These are phyloP conservation scores for Neoscelio sp. DNA, from an alignment of 2,888 invertebrate species.

Conservation along the genomic window DNA sequence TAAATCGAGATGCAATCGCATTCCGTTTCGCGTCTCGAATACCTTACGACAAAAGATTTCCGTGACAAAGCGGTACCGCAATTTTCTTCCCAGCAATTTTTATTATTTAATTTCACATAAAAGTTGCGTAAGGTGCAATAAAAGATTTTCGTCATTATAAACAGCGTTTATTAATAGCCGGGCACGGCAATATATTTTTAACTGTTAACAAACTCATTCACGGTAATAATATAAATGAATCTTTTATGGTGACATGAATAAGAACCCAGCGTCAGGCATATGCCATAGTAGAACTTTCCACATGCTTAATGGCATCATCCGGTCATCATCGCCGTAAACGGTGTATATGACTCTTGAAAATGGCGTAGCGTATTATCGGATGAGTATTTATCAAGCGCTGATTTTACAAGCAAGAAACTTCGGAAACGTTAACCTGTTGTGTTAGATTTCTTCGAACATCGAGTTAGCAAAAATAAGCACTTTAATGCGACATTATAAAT, in stretches of 20 bases:
- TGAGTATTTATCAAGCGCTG: conserved; percentile 50
- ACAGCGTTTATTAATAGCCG: conserved; percentile 14
- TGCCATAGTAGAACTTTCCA: conserved; percentile 61
- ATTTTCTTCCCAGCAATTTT: too few species aligned
- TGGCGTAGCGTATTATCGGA: conserved; percentile 32
- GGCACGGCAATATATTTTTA: conserved; percentile 35
- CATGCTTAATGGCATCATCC: conserved; percentile 62
- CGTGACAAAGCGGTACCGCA: too few species aligned
- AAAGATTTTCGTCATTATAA: conserved; percentile 12
- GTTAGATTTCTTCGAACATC: conserved; percentile 23
- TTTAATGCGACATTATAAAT: conserved; percentile 22
- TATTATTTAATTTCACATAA: too few species aligned
- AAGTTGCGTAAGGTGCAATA: conserved; percentile 10
- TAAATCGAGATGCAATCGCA: conserved; percentile 17
- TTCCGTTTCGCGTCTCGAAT: neutral
- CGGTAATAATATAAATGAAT: conserved; percentile 53
- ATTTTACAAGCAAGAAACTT: conserved; percentile 43
- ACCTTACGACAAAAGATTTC: conserved; percentile 18
- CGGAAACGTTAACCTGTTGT: conserved; percentile 32
- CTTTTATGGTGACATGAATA: conserved; percentile 64
- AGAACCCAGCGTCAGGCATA: conserved; percentile 50
- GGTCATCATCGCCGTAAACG: conserved; percentile 57
- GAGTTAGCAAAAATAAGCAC: conserved; percentile 12
- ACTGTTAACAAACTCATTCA: conserved; percentile 52
- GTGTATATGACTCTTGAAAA: conserved; percentile 54